Evolutionary conservation across 2,888 invertebrate species (phyloP), one percentile per base, ranked within the genome.

Genomic region (Opisthograptis luteolata): DNA sequence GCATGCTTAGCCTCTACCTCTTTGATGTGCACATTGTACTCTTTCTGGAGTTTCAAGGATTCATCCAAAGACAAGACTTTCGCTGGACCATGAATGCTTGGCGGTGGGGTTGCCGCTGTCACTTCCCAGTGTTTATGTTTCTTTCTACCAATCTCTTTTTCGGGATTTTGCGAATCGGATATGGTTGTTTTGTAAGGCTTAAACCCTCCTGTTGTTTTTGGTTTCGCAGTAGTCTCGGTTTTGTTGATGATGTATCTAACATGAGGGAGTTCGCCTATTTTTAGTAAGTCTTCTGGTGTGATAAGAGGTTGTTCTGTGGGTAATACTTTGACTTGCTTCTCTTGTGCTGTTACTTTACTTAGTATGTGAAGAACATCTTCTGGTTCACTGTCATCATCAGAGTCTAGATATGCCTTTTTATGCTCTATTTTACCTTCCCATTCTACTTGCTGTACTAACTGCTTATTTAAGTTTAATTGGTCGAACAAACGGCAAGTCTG

Each of bases 51-150:
- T 46, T 77, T 81, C 2, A 94, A 71, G 0, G 93, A 93, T 62
- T 93, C 93, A 46, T 91, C 88, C 41, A 94, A 70, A 35, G 79
- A 81, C 41, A 94, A 71, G 8, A 84, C 54, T 76, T 92, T 92
- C 1, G 83, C 86, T 22, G 92, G 84, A 40, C 92, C 92, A 64
- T 92, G 91, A 27, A 92, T 66, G 27, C 86, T 91, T 0, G 88
- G 86, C 0, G 93, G 93, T 25, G 93, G 93, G 4, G 93, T 93
- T 3, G 93, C 93, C 8, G 93, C 92, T 0, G 93, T 93, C 3
- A 92, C 84, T 76, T 93, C 93, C 93, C 93, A 93, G 62, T 92
- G 62, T 68, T 90, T 91, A 58, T 87, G 78, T 60, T 87, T 91
- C 47, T 89, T 91, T 37, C 92, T 79, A 0, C 68, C 48, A 37